Evolutionary conservation across 2,113 vertebrate species (phyloP).

Genomic region (Anolis carolinensis): DNA sequence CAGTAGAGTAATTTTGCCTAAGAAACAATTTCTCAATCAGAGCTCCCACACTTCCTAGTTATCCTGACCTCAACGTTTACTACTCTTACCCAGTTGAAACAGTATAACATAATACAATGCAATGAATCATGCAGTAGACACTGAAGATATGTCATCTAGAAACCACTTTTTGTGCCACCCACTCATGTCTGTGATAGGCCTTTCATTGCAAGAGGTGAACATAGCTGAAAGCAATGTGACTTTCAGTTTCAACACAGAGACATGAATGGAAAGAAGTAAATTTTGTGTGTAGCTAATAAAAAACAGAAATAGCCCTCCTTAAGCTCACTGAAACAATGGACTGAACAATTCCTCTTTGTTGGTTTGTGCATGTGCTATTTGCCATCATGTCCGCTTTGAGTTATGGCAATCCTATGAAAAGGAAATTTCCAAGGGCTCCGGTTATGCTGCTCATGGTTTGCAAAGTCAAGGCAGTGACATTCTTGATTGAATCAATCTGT

Average conservation of each 20-base stretch:
- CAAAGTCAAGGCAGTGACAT: too few relatives aligned
- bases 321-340: background rate
- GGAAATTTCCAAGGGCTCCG: background rate
- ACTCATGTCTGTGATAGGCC: background rate
- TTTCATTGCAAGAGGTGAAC: background rate
- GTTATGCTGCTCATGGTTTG: too few relatives aligned
- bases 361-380: background rate
- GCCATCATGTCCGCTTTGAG: too few relatives aligned
- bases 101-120: background rate
- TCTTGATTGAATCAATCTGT: too few relatives aligned
- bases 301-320: background rate
- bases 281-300: background rate
- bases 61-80: background rate
- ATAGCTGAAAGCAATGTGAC: background rate
- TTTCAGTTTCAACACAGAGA: background rate
- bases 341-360: background rate
- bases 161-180: background rate
- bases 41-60: background rate
- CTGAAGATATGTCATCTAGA: background rate
- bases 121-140: background rate
- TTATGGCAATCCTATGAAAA: too few relatives aligned
- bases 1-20: too few relatives aligned
- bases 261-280: background rate
- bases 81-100: background rate
- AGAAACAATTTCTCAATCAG: background rate